These are phyloP conservation scores for Hestina assimilis DNA, from an alignment of 1,140 invertebrate species.

Conservation along the genomic window DNA sequence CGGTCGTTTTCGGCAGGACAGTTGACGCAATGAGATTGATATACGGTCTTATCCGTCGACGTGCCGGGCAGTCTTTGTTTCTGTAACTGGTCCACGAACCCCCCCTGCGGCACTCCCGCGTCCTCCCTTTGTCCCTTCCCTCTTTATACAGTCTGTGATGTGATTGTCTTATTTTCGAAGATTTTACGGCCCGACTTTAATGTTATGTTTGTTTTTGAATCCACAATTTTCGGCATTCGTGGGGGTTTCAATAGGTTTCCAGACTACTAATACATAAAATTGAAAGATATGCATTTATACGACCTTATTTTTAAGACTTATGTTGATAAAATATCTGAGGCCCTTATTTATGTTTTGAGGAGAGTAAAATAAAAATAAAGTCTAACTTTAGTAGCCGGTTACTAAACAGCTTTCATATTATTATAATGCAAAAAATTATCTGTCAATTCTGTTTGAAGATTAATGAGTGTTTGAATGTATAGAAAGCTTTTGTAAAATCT, in stretches of 20 bases:
- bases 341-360: not conserved
- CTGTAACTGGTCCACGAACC: conserved; percentile 57
- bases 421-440: not conserved
- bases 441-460: not conserved
- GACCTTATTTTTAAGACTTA: not conserved
- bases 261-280: conserved; percentile 9
- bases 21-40: conserved; percentile 74
- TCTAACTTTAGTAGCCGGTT: too few species aligned
- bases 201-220: conserved; percentile 52
- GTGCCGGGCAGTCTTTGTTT: conserved; percentile 71
- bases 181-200: conserved; percentile 43
- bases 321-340: not conserved
- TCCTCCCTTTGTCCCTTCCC: conserved; percentile 52
- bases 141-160: conserved; percentile 64
- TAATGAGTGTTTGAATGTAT: not conserved
- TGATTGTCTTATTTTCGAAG: conserved; percentile 67
- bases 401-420: too few species aligned
- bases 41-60: conserved; percentile 71
- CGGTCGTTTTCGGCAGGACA: conserved; percentile 68
- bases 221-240: conserved; percentile 39
- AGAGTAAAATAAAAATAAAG: not conserved
- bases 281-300: conserved; percentile 2
- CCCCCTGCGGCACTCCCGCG: conserved; percentile 41
- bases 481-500: not conserved
- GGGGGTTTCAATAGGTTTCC: conserved; percentile 23